Evolutionary conservation across 2,797 vertebrate genomes (phyloP).

Genomic region (Phrynocephalus vlangalii): DNA sequence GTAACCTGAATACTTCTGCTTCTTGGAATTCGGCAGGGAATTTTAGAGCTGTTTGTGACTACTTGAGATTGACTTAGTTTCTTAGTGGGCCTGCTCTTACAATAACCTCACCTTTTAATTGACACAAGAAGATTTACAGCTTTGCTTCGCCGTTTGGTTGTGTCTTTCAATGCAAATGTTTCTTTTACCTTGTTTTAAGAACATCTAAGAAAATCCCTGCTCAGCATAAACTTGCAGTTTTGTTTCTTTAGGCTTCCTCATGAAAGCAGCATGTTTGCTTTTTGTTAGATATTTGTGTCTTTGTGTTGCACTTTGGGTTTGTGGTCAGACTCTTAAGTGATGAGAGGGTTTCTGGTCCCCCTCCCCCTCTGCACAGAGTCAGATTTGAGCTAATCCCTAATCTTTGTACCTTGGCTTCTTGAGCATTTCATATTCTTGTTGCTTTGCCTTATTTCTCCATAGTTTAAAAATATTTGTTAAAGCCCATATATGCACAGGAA

Average conservation of each 20-base stretch:
- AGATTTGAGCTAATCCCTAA: neutral
- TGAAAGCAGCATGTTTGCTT: neutral
- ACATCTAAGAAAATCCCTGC: neutral
- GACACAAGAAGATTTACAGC: neutral
- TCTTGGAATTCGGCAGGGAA: neutral
- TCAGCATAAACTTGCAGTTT: neutral
- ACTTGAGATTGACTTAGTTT: neutral
- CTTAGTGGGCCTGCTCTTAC: neutral
- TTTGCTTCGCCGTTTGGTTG: neutral
- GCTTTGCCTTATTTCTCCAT: neutral
- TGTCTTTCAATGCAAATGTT: neutral
- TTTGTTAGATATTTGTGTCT: constrained; percentile 1
- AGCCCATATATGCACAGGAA: neutral
- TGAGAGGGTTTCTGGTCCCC: neutral
- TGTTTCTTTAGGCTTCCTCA: neutral
- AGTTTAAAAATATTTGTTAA: neutral
- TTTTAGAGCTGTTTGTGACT: neutral
- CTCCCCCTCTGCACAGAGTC: neutral
- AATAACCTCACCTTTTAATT: neutral
- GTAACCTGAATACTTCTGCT: neutral
- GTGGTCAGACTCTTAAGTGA: neutral
- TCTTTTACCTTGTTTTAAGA: neutral
- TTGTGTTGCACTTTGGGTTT: constrained; percentile 11
- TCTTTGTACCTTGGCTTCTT: neutral
- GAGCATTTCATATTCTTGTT: constrained; percentile 3